Conservation (phyloP, 1,140 invertebrate species). For the Spodoptera frugiperda region DNA sequence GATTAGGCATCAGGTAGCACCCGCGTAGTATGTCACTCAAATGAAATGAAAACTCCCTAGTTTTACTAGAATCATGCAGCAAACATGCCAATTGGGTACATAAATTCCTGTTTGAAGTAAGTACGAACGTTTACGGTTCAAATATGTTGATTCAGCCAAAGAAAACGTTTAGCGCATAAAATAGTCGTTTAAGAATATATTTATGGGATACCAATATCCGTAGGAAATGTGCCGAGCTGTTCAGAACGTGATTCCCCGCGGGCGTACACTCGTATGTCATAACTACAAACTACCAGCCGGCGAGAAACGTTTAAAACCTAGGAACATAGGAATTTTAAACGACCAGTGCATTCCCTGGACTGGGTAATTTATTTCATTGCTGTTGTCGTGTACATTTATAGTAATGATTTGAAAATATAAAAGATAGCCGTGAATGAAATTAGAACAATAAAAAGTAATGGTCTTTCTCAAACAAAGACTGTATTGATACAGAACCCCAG, state of each 20-base stretch:
- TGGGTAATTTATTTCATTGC: too few species aligned
- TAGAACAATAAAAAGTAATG: too few species aligned
- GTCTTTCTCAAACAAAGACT: too few species aligned
- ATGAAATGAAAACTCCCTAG: too few species aligned
- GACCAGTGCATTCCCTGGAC: neutral
- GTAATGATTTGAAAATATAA: too few species aligned
- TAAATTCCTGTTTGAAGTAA: slow-evolving; percentile 3
- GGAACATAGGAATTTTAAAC: neutral
- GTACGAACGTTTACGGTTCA: neutral
- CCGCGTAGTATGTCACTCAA: too few species aligned
- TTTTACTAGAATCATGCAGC: too few species aligned
- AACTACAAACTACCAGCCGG: neutral
- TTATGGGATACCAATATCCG: slow-evolving; percentile 32
- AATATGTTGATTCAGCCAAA: slow-evolving; percentile 6
- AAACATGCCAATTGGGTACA: too few species aligned
- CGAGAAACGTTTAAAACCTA: neutral
- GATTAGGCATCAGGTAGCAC: too few species aligned
- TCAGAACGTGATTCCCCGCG: neutral
- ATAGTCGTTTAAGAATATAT: slow-evolving; percentile 29
- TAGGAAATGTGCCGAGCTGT: neutral
- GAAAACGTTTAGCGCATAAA: slow-evolving; percentile 45
- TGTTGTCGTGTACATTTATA: too few species aligned
- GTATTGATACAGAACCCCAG: too few species aligned
- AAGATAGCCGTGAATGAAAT: too few species aligned
- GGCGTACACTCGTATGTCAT: slow-evolving; percentile 9